Percentiles rank a stretch among this genome's conserved stretches.
phyloP scores from a whole-genome alignment of 1,140 invertebrate species.

The Cydia strobilella region DNA sequence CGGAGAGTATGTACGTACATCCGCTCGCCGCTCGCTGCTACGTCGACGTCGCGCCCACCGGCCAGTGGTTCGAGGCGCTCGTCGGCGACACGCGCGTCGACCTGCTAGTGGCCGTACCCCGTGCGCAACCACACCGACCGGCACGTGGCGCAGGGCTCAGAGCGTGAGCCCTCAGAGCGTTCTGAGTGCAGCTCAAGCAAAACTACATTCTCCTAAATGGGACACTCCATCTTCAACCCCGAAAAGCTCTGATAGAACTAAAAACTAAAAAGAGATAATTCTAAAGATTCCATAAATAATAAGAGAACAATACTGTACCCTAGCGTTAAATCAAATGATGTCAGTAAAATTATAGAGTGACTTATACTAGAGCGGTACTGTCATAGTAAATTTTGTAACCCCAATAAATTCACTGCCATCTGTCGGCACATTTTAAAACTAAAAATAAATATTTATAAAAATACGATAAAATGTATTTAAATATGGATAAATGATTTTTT shows the following conservation, averaged over 20 bases:
- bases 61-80: constrained; percentile 85
- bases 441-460: no score
- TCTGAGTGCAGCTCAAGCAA: constrained; percentile 83
- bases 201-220: constrained; percentile 41
- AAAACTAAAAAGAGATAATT: constrained; percentile 49
- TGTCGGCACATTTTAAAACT: no score
- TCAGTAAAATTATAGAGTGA: constrained; percentile 20
- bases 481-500: no score
- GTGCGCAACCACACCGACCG: constrained; percentile 82
- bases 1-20: constrained; percentile 78
- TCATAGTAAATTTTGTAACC: no score
- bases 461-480: no score
- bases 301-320: constrained; percentile 10
- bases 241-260: constrained; percentile 43
- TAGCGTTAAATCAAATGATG: constrained; percentile 13
- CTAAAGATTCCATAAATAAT: constrained; percentile 49
- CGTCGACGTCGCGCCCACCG: constrained; percentile 83
- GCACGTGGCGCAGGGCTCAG: constrained; percentile 81
- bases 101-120: constrained; percentile 82
- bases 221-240: constrained; percentile 44
- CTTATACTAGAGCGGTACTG: no score
- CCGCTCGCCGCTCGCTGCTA: constrained; percentile 83
- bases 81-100: constrained; percentile 79
- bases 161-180: constrained; percentile 84
- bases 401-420: no score